phyloP scores from a whole-genome alignment of 2,797 vertebrate genomes.

The Danio albolineatus region DNA sequence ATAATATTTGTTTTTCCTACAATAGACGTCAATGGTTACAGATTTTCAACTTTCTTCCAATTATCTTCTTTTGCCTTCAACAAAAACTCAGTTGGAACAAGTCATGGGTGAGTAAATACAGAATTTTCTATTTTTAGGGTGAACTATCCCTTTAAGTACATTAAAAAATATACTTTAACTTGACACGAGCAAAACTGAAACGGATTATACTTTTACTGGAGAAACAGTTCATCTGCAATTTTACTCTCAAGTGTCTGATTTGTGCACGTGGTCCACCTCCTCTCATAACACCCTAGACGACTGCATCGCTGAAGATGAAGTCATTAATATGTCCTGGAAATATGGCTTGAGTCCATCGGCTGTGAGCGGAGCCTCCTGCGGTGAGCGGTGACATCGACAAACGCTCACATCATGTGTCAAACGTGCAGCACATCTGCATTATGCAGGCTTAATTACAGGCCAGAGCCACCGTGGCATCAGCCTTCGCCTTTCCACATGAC shows the following conservation, averaged over 20 bases:
- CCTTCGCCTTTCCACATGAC: slow-evolving; percentile 45
- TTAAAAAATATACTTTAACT: no score
- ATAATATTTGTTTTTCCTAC: no score
- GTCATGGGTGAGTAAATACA: no score
- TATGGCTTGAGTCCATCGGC: slow-evolving; percentile 30
- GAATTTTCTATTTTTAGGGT: no score
- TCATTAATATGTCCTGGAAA: slow-evolving; percentile 33
- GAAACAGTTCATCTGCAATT: no score
- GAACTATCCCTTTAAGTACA: no score
- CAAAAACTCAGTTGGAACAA: background rate
- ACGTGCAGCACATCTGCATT: slow-evolving; percentile 30
- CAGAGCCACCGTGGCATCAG: slow-evolving; percentile 40
- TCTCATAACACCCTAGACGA: background rate
- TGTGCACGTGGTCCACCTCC: background rate
- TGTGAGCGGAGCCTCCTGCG: slow-evolving; percentile 47
- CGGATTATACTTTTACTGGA: no score
- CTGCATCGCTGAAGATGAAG: slow-evolving; percentile 13
- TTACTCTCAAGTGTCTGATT: no score
- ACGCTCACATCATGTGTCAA: slow-evolving; percentile 64
- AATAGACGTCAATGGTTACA: no score
- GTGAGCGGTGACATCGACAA: slow-evolving; percentile 72
- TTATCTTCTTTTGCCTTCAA: no score
- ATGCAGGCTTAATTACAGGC: slow-evolving; percentile 61
- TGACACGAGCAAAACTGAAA: no score
- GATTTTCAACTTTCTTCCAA: no score